Evolutionary conservation across 2,113 vertebrate genomes (phyloP), one percentile per base, ranked within the genome.

Genomic region (Notothenia coriiceps): DNA sequence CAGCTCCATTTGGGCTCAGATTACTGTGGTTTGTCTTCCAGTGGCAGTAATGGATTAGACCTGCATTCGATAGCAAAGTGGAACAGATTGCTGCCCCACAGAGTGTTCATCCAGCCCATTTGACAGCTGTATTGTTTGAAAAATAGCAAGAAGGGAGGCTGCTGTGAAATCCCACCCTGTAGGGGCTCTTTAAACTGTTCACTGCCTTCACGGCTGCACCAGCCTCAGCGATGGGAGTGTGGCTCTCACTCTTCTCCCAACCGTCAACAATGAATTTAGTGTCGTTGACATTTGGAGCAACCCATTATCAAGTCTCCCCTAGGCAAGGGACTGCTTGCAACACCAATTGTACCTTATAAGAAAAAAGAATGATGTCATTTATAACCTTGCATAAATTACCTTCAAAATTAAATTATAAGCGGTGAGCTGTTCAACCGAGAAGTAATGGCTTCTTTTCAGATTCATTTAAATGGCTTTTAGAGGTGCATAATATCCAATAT

Each of bases 91-190:
- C 83, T 70, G 75, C 72, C 77, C 82, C 20, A 72, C 62, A 29
- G 47, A 82, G 61, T 71, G 61, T 57, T 82, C 79, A 79, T 57
- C 60, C 56, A 61, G 80, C 60, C 76, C 7, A 9, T 68, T 70
- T 83, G 89, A 82, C 89, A 88, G 73, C 78, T 83, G 81, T 62
- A 66, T 68, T 82, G 79, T 91, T 79, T 64, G 73, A 74, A 82
- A 83, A 67, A 79, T 60, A 82, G 44, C 75, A 82, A 71, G 25
- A 80, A 50, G 29, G 35, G 50, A 56, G 59, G 73, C 62, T 70
- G 67, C 82, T 86, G 72, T 84, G 71, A 89, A 87, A 87, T 86
- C 73, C 76, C 82, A 62, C 73, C 66, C 84, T 79, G 86, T 51
- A 25, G 76, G 82, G 65, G 70, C 55, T 74, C 35, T 84, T 75